Evolutionary conservation across 2,113 vertebrate genomes (phyloP).

Genomic region (Aspiorhynchus laticeps): DNA sequence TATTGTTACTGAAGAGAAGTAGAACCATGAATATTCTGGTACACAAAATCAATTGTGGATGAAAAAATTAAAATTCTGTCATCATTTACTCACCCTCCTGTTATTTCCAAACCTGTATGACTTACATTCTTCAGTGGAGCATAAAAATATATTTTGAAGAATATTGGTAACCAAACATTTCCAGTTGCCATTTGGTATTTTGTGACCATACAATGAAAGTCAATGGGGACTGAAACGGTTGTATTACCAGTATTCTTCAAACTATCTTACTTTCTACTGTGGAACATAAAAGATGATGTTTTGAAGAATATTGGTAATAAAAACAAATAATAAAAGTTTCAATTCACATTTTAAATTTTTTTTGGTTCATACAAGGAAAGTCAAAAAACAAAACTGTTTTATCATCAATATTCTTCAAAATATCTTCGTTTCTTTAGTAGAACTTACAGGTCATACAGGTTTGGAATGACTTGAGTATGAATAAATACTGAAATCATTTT

Average conservation of each 20-base stretch:
- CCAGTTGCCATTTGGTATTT: neutral
- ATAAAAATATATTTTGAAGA: neutral
- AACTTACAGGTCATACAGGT: neutral
- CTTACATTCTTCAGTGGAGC: neutral
- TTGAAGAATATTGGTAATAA: neutral
- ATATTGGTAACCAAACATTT: neutral
- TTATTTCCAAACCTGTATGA: neutral
- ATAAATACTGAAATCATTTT: neutral
- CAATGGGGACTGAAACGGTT: neutral
- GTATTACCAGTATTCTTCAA: neutral
- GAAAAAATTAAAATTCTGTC: no score
- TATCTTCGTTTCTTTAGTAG: neutral
- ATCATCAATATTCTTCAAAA: neutral
- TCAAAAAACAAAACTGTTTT: neutral
- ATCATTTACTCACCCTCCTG: neutral
- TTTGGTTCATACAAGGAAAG: neutral
- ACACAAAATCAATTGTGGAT: neutral
- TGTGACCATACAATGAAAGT: neutral
- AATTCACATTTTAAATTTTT: neutral
- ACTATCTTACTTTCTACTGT: neutral
- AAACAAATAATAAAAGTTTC: neutral
- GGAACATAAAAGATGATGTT: neutral
- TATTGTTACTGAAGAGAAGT: neutral
- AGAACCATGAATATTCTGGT: neutral
- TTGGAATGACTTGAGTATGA: neutral